Percentiles rank a stretch among this genome's conserved stretches.
Conservation (phyloP, 2,113 vertebrate genomes). For the Toxostoma redivivum region DNA sequence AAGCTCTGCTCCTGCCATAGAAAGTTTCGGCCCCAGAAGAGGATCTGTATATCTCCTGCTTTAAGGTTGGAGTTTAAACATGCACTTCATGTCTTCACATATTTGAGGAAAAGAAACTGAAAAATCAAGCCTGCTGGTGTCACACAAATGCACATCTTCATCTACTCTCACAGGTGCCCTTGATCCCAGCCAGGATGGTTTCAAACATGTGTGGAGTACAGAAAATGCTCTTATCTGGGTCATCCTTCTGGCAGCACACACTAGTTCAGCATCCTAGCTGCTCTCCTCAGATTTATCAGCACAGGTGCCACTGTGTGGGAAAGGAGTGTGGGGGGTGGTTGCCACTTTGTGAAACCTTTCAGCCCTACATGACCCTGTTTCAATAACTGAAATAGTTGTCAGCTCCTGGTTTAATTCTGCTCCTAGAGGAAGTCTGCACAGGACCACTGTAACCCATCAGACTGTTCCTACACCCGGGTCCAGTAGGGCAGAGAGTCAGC, state of each 20-base stretch:
- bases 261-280: background rate
- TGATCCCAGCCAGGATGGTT: constrained; percentile 5
- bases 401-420: background rate
- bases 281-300: background rate
- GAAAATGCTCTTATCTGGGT: constrained; percentile 6
- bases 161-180: background rate
- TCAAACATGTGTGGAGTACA: background rate
- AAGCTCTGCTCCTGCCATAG: background rate
- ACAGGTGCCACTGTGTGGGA: background rate
- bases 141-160: background rate
- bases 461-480: rapidly evolving
- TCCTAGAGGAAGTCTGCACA: background rate
- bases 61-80: background rate
- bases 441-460: background rate
- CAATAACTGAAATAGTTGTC: background rate
- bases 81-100: background rate
- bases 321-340: rapidly evolving
- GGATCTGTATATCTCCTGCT: background rate
- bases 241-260: background rate
- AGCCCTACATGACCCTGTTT: background rate
- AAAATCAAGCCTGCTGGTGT: background rate
- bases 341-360: background rate
- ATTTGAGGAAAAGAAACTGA: background rate
- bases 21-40: background rate
- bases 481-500: background rate